These are phyloP conservation scores for Xiphias gladius DNA, from an alignment of 2,113 vertebrate genomes.

Conservation along the genomic window DNA sequence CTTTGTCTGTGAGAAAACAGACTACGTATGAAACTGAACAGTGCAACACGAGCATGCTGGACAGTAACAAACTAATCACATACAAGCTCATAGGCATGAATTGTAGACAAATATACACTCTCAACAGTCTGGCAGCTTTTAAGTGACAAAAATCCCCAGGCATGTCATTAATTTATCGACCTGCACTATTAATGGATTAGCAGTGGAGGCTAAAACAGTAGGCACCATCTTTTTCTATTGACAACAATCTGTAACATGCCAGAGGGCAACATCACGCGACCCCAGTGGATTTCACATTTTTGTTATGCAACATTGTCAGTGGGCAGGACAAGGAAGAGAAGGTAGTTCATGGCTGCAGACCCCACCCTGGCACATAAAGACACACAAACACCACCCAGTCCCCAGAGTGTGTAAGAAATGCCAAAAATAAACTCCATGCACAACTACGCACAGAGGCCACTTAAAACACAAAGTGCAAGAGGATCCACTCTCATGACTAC, in stretches of 20 bases:
- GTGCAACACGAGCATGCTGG: constrained; percentile 2
- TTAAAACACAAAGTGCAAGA: constrained; percentile 24
- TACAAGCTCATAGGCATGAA: constrained; percentile 6
- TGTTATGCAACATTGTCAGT: constrained; percentile 43
- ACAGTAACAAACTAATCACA: constrained; percentile 39
- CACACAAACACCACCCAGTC: constrained; percentile 54
- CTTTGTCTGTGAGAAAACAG: constrained; percentile 66
- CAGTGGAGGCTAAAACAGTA: constrained; percentile 9
- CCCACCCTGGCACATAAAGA: constrained; percentile 41
- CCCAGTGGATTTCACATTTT: constrained; percentile 34
- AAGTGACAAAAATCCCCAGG: constrained; percentile 7
- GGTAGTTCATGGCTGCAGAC: constrained; percentile 33
- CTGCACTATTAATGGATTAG: constrained; percentile 9
- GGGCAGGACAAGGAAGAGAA: constrained; percentile 29
- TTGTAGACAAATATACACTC: constrained; percentile 46
- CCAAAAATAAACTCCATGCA: constrained; percentile 58
- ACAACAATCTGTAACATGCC: constrained; percentile 15
- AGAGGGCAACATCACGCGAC: constrained; percentile 19
- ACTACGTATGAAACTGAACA: constrained; percentile 30
- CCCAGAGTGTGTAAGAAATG: constrained; percentile 32
- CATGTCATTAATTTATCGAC: constrained; percentile 50
- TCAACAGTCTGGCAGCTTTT: constrained; percentile 40
- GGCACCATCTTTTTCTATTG: constrained; percentile 24
- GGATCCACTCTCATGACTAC: constrained; percentile 6
- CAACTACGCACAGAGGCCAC: constrained; percentile 11